Conservation (phyloP, 1,140 invertebrate species). For the Hydropsyche tenuis region DNA sequence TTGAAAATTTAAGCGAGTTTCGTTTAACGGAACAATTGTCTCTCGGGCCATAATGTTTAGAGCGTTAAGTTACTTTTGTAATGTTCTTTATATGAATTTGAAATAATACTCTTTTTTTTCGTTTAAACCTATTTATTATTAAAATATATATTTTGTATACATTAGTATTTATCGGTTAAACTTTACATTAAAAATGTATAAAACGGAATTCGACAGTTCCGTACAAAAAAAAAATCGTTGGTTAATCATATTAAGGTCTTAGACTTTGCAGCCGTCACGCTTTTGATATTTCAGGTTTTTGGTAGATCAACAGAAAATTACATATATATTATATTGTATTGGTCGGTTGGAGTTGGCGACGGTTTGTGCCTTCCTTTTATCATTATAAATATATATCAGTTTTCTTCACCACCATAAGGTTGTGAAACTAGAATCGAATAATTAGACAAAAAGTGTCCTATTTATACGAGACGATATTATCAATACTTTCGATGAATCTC, state of each 20-base stretch:
- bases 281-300: conserved; percentile 32
- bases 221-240: conserved; percentile 40
- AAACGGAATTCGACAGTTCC: conserved; percentile 25
- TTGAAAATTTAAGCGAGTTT: conserved; percentile 30
- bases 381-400: conserved; percentile 15
- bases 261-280: conserved; percentile 11
- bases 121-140: conserved; percentile 35
- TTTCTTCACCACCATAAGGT: conserved; percentile 22
- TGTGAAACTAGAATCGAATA: conserved; percentile 27
- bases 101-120: conserved; percentile 29
- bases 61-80: conserved; percentile 28
- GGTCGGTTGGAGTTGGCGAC: conserved; percentile 2
- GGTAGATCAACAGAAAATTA: background rate
- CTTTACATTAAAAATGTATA: conserved; percentile 31
- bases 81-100: conserved; percentile 20
- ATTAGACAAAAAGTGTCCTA: conserved; percentile 14
- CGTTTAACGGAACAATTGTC: conserved; percentile 32
- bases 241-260: conserved; percentile 33
- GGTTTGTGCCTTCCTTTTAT: conserved; percentile 36
- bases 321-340: conserved; percentile 9
- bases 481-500: conserved; percentile 8
- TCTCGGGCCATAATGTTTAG: conserved; percentile 31
- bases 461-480: background rate
- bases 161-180: conserved; percentile 30
- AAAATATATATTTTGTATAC: conserved; percentile 31